Conservation (phyloP, 1,140 invertebrate species). For the Drosophila aff. region DNA sequence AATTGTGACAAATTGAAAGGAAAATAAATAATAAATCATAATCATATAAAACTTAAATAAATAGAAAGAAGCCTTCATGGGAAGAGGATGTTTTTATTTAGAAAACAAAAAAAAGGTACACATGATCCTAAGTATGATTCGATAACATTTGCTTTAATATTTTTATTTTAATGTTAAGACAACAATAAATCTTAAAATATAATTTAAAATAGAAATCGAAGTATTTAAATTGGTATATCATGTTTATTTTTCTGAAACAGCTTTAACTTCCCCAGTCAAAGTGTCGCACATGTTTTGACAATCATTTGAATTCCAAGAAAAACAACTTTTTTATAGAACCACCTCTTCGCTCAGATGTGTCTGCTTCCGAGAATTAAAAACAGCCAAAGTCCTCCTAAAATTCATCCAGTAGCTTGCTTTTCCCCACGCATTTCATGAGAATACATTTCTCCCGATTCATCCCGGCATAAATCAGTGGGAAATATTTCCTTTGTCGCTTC, state of each 20-base stretch:
- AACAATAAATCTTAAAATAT: too few species aligned
- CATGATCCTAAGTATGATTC: background rate
- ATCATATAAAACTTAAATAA: too few species aligned
- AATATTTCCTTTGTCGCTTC: slow-evolving; percentile 12
- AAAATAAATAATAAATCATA: background rate
- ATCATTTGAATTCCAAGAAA: slow-evolving; percentile 3
- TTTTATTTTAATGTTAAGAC: too few species aligned
- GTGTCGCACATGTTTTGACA: background rate
- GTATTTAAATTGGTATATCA: background rate
- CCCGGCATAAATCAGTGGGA: slow-evolving; percentile 29
- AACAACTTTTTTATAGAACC: background rate
- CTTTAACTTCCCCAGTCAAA: background rate
- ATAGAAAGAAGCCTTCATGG: too few species aligned
- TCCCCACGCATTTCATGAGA: slow-evolving; percentile 10
- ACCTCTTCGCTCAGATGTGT: background rate
- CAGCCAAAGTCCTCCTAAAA: background rate
- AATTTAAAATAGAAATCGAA: too few species aligned
- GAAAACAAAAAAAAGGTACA: too few species aligned
- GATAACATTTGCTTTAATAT: background rate
- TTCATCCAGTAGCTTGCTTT: slow-evolving; percentile 1
- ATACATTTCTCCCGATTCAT: slow-evolving; percentile 7
- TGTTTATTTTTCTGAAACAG: background rate
- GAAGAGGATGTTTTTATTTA: too few species aligned
- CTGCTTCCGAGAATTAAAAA: slow-evolving; percentile 3
- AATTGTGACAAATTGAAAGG: background rate